Evolutionary conservation across 1,140 invertebrate species (phyloP).

Genomic region (Drosophila punjabiensis): DNA sequence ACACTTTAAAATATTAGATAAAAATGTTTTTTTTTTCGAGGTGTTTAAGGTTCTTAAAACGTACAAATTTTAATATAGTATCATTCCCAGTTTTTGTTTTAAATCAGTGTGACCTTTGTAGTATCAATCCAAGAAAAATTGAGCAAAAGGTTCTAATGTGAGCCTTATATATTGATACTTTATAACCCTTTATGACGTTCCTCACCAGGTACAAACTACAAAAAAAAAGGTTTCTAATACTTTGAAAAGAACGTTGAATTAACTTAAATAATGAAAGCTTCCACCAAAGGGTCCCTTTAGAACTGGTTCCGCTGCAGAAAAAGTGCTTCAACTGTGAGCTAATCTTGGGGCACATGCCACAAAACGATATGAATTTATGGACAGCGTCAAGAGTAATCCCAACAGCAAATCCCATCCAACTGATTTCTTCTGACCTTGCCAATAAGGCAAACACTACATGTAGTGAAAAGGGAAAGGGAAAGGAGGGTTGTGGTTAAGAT

Average conservation of each 20-base stretch:
- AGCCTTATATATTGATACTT: too few relatives aligned
- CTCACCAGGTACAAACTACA: background rate
- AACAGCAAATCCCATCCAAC: constrained; percentile 2
- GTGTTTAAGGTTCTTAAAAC: too few relatives aligned
- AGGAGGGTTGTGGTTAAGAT: background rate
- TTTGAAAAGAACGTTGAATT: background rate
- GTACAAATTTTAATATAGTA: too few relatives aligned
- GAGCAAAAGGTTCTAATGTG: too few relatives aligned
- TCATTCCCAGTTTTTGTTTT: too few relatives aligned
- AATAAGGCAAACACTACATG: background rate
- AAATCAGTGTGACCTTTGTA: too few relatives aligned
- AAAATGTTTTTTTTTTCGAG: too few relatives aligned
- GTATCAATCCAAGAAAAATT: too few relatives aligned
- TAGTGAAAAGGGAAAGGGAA: background rate
- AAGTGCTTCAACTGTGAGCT: constrained; percentile 4
- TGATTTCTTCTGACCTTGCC: constrained; percentile 21
- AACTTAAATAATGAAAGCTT: background rate
- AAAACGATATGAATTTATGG: constrained; percentile 48
- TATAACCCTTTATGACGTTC: too few relatives aligned
- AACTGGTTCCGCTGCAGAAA: background rate
- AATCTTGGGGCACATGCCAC: constrained; percentile 40
- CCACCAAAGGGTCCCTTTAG: background rate
- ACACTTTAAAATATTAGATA: too few relatives aligned
- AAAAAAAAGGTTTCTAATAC: background rate
- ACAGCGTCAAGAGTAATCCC: constrained; percentile 27